Base-by-base conservation (phyloP, 2,888 invertebrate species). In the Ethmia dodecea region DNA sequence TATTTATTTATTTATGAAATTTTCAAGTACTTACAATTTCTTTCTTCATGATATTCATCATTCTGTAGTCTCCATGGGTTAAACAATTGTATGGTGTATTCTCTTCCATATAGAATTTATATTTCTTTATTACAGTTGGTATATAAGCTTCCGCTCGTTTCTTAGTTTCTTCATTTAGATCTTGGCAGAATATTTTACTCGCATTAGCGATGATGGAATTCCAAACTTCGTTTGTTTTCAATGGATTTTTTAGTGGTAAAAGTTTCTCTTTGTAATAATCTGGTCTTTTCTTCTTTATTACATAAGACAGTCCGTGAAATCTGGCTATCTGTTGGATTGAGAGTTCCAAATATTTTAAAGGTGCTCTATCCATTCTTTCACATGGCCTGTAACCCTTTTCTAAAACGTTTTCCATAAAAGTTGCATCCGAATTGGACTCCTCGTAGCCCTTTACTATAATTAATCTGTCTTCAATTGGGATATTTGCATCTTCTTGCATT, bases 21-120 rank as follows among this genome's bases (percentile, higher is more conserved):
- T n/a, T n/a, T n/a, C n/a, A n/a, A n/a, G n/a, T 28, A 38, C 70
- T 63, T 55, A 79, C 78, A 12, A 25, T 31, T 42, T 64, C 55
- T 46, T 63, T 71, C 5, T 49, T 31, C 51, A 80, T 40, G 13
- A 78, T 56, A 46, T 80, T 79, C 35, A 65, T 71, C 11, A 60
- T 49, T 40, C 64, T 66, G 33, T 61, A 80, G 47, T 79, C 78
- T 1, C 74, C 76, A 42, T 79, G 78, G 29, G 66, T 62, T 3
- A 77, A 33, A 34, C 67, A 63, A 4, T 76, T 34, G 35, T 63
- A 66, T 10, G 51, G 38, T 5, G 43, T 41, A 4, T 26, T 36
- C 1, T 64, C 62, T 11, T 40, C 38, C 5, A 49, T 40, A 38
- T 63, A 59, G 4, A 45, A 38, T 0, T 33, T 33, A 41, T 49